Conservation (phyloP, 2,113 vertebrate genomes). For the Saguinus imperator region DNA sequence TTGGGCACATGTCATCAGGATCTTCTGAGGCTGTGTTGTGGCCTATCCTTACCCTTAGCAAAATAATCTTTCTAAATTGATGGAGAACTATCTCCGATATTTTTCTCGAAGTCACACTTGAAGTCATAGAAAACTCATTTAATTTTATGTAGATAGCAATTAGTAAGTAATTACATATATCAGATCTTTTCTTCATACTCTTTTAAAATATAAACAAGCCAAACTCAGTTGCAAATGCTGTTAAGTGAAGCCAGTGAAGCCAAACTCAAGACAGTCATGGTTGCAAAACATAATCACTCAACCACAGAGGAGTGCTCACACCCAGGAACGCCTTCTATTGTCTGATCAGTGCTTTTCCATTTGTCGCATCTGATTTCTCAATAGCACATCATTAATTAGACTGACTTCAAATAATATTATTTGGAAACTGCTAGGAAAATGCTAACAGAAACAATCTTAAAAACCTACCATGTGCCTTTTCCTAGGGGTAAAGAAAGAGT, state of each 20-base stretch:
- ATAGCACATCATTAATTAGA: background rate
- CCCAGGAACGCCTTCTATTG: background rate
- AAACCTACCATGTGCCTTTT: background rate
- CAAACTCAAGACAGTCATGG: background rate
- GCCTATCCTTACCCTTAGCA: too few species aligned
- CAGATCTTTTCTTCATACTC: background rate
- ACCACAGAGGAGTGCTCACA: background rate
- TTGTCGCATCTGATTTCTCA: conserved; percentile 6
- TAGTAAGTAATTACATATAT: background rate
- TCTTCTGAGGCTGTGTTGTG: too few species aligned
- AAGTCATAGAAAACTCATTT: background rate
- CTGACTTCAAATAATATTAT: background rate
- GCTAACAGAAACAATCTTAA: background rate
- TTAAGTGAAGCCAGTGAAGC: background rate
- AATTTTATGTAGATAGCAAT: background rate
- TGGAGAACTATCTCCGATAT: too few species aligned
- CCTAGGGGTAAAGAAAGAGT: background rate
- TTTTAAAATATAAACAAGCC: background rate
- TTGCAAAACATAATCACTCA: background rate
- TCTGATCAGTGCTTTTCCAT: background rate
- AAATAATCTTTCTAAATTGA: too few species aligned
- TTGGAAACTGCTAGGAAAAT: background rate
- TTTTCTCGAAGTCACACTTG: background rate
- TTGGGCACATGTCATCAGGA: too few species aligned
- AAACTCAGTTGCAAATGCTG: background rate